These are phyloP conservation scores for Brachyhypopomus occidentalis DNA, from an alignment of 2,113 vertebrate species.

Conservation along the genomic window DNA sequence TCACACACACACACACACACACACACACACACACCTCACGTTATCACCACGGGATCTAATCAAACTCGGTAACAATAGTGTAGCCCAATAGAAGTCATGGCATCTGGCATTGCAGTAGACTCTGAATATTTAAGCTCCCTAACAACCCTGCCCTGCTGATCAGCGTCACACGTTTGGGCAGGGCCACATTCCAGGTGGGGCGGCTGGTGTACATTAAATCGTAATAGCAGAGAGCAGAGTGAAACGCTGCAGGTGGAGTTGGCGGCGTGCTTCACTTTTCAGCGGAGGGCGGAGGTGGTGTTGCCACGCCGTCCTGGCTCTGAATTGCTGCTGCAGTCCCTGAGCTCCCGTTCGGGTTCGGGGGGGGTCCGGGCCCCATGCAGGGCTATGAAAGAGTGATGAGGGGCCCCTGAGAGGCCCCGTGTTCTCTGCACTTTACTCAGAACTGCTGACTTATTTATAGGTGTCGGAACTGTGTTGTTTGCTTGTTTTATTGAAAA, in stretches of 20 bases:
- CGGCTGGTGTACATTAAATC: not conserved
- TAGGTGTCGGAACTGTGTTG: constrained; percentile 78
- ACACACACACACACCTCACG: constrained; percentile 69
- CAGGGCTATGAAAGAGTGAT: constrained; percentile 73
- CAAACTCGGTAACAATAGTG: constrained; percentile 74
- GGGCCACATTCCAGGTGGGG: constrained; percentile 7
- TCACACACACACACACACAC: constrained; percentile 66
- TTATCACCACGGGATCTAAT: constrained; percentile 74
- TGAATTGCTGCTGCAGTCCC: constrained; percentile 35
- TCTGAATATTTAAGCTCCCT: constrained; percentile 60
- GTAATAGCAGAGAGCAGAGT: not conserved
- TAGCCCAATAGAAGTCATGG: constrained; percentile 67
- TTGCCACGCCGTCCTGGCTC: constrained; percentile 18
- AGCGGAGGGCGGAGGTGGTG: not conserved
- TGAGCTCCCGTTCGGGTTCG: constrained; percentile 37
- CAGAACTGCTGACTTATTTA: constrained; percentile 78
- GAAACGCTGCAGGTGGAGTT: constrained; percentile 9
- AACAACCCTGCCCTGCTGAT: constrained; percentile 61
- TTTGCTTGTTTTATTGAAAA: constrained; percentile 85
- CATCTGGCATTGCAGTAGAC: constrained; percentile 68
- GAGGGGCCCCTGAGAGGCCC: constrained; percentile 67
- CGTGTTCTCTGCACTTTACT: constrained; percentile 78
- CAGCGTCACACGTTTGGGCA: constrained; percentile 4
- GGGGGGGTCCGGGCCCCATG: constrained; percentile 40
- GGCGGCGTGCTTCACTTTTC: not conserved